These are phyloP conservation scores for Theristus sp. DNA, from an alignment of 2,888 invertebrate species.

Conservation along the genomic window DNA sequence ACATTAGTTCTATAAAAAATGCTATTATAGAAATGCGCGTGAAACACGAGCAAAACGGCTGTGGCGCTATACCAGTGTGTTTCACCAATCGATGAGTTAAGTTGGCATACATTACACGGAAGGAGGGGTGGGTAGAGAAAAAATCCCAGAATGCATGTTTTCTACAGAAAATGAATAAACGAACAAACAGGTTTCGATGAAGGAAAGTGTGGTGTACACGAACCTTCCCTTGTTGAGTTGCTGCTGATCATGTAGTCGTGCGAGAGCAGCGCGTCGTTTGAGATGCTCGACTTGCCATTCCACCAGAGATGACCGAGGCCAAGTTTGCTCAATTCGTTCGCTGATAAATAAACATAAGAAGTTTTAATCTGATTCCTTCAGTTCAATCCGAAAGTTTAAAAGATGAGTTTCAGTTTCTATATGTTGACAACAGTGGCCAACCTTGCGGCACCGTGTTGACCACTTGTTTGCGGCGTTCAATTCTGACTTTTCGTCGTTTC, in stretches of 20 bases:
- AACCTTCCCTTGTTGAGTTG: constrained; percentile 2
- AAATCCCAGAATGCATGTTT: no score
- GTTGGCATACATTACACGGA: no score
- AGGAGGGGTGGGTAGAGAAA: no score
- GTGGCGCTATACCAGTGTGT: no score
- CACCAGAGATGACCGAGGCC: constrained; percentile 12
- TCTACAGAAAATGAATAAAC: no score
- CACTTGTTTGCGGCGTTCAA: constrained; percentile 10
- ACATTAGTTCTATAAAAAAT: no score
- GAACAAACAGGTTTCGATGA: no score
- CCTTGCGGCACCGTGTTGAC: neutral
- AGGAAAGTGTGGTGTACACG: neutral
- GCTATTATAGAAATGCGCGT: no score
- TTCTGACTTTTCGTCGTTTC: constrained; percentile 2
- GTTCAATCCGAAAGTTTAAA: neutral
- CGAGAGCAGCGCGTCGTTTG: constrained; percentile 4
- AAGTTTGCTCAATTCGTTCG: constrained; percentile 9
- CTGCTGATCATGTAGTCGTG: constrained; percentile 6
- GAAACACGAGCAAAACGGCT: no score
- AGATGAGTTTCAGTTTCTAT: no score
- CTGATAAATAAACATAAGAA: constrained; percentile 1
- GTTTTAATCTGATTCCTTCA: neutral
- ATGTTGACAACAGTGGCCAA: neutral
- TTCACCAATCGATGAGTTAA: no score
- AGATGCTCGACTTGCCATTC: constrained; percentile 6